Base-by-base conservation (phyloP, 2,113 vertebrate genomes). In the Petrocephalus microphthalmus region DNA sequence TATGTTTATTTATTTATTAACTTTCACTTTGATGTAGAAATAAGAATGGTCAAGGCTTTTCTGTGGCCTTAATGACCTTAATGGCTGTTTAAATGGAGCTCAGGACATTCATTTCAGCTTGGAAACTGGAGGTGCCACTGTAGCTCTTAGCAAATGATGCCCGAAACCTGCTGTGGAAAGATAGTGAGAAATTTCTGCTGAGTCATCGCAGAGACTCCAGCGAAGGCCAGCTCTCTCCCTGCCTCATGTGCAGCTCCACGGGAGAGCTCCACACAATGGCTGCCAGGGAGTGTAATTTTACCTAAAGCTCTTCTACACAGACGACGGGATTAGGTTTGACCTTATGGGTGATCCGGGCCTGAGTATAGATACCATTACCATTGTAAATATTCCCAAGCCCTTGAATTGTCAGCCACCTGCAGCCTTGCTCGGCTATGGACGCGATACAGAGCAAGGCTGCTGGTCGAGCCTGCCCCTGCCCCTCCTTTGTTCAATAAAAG, bases 281-380 rank as follows among this genome's bases (percentile, higher is more conserved):
- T 86, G 54, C 29, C 85, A 86, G 54, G 85, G 54, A 42, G 29
- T 60, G 54, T 53, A 60, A 51, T 60, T 86, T 33, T n/a, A 86
- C 53, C 3, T 60, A 45, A 56, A 42, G 29, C 37, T 37, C n/a
- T 54, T 60, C 57, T 33, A 42, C 56, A n/a, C 19, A 45, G 60
- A 67, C 29, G 29, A 29, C 22, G 19, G 54, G 52, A 57, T 60
- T 54, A 60, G 52, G 51, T 60, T 20, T 20, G 54, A 37, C 54
- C 29, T 37, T 57, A 51, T 37, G 33, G 29, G 54, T 20, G 20
- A 54, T 56, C 52, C 49, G 7, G n/a, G 25, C 51, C 84, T 54
- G 52, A 8, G 81, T 15, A 54, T 1, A 54, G 49, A 54, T 49
- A 56, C 51, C 84, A 85, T 54, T 85, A 33, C 84, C n/a, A 33